A percentile compares a stretch with the other conserved stretches of the same genome.
phyloP scores from a whole-genome alignment of 2,888 invertebrate species.

The Acholoe squamosa region DNA sequence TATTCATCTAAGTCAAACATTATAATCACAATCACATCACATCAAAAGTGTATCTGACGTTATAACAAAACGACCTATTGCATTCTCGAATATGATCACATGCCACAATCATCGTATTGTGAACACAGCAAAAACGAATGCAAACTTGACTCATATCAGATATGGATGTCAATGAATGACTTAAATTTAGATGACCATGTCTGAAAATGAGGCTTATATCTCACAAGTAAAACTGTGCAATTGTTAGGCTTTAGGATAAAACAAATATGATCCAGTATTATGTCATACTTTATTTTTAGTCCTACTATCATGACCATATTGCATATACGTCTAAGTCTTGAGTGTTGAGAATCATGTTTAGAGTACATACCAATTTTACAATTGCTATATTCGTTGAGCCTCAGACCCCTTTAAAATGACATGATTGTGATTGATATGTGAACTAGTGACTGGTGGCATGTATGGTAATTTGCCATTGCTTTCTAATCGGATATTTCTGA shows the following conservation, averaged over 20 bases:
- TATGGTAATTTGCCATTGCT: background rate
- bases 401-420: too few species aligned
- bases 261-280: too few species aligned
- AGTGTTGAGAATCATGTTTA: background rate
- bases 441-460: background rate
- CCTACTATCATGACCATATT: too few species aligned
- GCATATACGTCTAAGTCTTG: too few species aligned
- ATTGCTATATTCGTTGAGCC: too few species aligned
- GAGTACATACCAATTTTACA: too few species aligned
- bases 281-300: too few species aligned
- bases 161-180: background rate
- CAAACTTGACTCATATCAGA: background rate
- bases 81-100: background rate
- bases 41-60: background rate
- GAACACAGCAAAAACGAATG: background rate
- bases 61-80: background rate
- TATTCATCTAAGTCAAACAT: too few species aligned
- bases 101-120: too few species aligned
- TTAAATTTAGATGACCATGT: background rate
- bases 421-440: background rate
- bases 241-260: too few species aligned
- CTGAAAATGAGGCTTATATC: background rate
- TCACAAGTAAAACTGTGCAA: background rate
- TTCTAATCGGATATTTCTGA: conserved; percentile 4
- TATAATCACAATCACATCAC: background rate